phyloP scores from a whole-genome alignment of 2,113 vertebrate species.

The Pyxicephalus adspersus region DNA sequence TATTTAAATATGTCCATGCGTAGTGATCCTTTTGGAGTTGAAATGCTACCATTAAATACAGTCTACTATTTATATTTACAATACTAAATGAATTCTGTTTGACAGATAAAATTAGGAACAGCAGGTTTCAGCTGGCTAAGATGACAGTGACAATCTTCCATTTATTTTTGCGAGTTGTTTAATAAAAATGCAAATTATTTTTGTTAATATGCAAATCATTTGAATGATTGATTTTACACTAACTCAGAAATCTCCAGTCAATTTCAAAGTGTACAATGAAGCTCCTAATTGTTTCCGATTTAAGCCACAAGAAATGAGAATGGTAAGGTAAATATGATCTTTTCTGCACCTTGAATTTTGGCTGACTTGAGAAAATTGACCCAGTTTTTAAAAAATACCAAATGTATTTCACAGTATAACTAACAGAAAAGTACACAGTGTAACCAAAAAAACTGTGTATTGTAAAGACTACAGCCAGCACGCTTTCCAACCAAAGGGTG shows the following conservation, averaged over 20 bases:
- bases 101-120: background rate
- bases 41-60: background rate
- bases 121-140: conserved; percentile 17
- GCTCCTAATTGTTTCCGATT: conserved; percentile 25
- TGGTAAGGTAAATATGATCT: background rate
- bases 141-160: conserved; percentile 27
- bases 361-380: background rate
- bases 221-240: conserved; percentile 25
- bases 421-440: no score
- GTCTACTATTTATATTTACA: background rate
- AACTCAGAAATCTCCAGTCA: conserved; percentile 14
- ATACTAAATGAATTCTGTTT: background rate
- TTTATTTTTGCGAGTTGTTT: conserved; percentile 34
- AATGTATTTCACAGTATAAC: background rate
- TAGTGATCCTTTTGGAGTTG: background rate
- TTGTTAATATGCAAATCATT: conserved; percentile 42
- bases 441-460: no score
- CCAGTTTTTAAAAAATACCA: background rate
- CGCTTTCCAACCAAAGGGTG: no score
- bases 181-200: conserved; percentile 44
- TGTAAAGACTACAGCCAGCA: no score
- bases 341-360: background rate
- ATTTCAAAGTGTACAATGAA: background rate
- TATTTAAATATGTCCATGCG: no score
- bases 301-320: conserved; percentile 9